Evolutionary conservation across 2,113 vertebrate genomes (phyloP).

Genomic region (Sprattus sprattus): DNA sequence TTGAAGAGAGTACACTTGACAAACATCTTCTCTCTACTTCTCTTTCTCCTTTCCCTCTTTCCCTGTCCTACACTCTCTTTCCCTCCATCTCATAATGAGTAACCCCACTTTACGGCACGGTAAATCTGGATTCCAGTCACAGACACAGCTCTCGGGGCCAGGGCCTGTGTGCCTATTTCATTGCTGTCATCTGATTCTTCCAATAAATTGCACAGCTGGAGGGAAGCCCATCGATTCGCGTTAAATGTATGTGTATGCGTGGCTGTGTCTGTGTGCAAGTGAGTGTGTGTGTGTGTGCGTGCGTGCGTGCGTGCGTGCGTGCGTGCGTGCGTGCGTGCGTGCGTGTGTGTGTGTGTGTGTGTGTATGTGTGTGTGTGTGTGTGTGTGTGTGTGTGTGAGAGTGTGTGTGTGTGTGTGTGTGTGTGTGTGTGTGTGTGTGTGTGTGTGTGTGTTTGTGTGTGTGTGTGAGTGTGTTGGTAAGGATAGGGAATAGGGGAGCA

Average conservation of each 20-base stretch:
- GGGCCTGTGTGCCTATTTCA: conserved; percentile 60
- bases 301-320: too few relatives aligned
- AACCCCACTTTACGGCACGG: conserved; percentile 56
- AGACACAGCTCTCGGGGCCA: conserved; percentile 35
- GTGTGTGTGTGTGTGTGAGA: neutral
- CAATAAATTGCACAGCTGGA: conserved; percentile 63
- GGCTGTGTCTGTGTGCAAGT: neutral
- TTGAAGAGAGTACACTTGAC: neutral
- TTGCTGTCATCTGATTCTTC: conserved; percentile 50
- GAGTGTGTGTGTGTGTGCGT: neutral
- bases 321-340: neutral
- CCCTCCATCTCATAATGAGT: conserved; percentile 51
- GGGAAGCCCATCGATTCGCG: conserved; percentile 66
- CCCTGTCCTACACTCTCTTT: conserved; percentile 26
- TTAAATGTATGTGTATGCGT: neutral
- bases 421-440: neutral
- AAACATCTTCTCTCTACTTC: conserved; percentile 21
- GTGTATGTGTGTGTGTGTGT: neutral
- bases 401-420: neutral
- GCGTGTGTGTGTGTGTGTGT: neutral
- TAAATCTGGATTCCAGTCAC: conserved; percentile 55
- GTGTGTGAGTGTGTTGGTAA: neutral
- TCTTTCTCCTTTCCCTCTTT: neutral
- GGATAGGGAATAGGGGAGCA: neutral
- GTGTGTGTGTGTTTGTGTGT: neutral